phyloP scores from a whole-genome alignment of 2,888 invertebrate genomes.

The Trichacis sp. region DNA sequence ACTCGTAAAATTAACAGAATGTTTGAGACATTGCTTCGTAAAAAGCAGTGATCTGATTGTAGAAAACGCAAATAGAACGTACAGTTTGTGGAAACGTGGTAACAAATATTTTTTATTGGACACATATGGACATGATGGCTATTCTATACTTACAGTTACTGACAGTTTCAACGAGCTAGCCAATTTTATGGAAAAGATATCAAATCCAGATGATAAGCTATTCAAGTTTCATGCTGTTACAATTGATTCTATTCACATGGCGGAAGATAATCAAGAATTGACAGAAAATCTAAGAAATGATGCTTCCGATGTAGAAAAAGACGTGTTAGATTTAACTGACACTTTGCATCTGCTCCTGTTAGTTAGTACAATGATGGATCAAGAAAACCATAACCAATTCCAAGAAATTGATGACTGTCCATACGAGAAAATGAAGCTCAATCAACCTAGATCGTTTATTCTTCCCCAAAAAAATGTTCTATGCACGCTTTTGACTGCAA shows the following conservation, averaged over 20 bases:
- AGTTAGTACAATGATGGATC: constrained; percentile 52
- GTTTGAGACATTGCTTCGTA: constrained; percentile 58
- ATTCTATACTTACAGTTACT: constrained; percentile 52
- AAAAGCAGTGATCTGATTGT: constrained; percentile 52
- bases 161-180: constrained; percentile 54
- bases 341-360: constrained; percentile 58
- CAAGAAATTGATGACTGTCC: constrained; percentile 39
- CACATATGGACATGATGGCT: constrained; percentile 59
- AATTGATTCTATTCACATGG: constrained; percentile 50
- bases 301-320: constrained; percentile 50
- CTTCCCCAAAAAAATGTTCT: constrained; percentile 55
- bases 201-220: constrained; percentile 56
- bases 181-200: constrained; percentile 52
- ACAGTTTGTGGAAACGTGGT: constrained; percentile 55
- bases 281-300: constrained; percentile 34
- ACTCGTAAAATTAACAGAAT: constrained; percentile 59
- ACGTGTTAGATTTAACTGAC: constrained; percentile 54
- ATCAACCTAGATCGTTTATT: constrained; percentile 59
- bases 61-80: constrained; percentile 58
- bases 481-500: constrained; percentile 55
- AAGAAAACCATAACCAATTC: constrained; percentile 41
- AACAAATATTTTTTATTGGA: constrained; percentile 56
- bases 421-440: constrained; percentile 58
- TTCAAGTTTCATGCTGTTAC: constrained; percentile 55
- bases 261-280: constrained; percentile 42